phyloP scores from a whole-genome alignment of 2,113 vertebrate genomes.

The Nothoprocta perdicaria region DNA sequence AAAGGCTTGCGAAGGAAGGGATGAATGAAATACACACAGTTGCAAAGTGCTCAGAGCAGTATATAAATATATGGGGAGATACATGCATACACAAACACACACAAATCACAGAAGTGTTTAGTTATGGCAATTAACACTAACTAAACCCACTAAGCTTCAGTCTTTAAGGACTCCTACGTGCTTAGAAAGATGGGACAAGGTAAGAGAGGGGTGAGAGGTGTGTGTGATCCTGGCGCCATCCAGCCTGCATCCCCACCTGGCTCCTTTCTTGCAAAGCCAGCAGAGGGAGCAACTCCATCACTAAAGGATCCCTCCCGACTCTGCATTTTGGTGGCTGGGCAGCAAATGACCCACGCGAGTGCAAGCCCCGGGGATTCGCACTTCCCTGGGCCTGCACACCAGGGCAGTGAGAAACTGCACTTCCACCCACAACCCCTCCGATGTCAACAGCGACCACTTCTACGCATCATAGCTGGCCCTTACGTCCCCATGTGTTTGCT shows the following conservation, averaged over 20 bases:
- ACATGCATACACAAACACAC: accelerated
- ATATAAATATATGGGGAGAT: accelerated
- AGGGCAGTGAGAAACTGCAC: background rate
- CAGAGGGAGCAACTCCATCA: background rate
- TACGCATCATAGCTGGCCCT: background rate
- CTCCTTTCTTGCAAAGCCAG: background rate
- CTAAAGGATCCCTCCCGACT: background rate
- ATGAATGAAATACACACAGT: background rate
- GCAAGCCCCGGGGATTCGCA: background rate
- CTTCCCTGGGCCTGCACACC: background rate
- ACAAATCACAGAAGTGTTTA: background rate
- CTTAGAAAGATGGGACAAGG: background rate
- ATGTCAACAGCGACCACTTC: background rate
- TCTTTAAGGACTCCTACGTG: background rate
- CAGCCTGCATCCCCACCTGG: accelerated
- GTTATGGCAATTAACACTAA: background rate
- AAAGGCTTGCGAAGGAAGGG: background rate
- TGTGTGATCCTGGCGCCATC: accelerated
- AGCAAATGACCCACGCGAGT: background rate
- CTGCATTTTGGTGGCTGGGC: accelerated
- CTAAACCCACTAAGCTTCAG: background rate
- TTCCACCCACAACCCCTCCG: too few relatives aligned
- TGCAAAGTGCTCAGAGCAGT: background rate
- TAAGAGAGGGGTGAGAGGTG: accelerated
- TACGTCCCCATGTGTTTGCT: background rate